These are phyloP conservation scores for Arizona elegans DNA, from an alignment of 2,113 vertebrate species.

Conservation along the genomic window DNA sequence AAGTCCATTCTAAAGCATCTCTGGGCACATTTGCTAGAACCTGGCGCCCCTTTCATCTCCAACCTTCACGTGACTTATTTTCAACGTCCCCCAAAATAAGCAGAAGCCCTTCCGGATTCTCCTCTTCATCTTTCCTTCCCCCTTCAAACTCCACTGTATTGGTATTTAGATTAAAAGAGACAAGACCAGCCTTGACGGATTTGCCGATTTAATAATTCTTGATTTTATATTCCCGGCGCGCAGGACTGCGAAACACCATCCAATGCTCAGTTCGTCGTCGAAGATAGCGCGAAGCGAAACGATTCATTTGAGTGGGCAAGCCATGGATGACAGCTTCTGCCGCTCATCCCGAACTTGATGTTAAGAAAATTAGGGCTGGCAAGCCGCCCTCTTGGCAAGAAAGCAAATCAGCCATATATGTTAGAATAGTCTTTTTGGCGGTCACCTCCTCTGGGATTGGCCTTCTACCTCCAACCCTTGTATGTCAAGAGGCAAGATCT, in stretches of 20 bases:
- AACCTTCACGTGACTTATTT: background rate
- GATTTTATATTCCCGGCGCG: background rate
- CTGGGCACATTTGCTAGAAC: too few species aligned
- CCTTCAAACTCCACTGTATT: background rate
- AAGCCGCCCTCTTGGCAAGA: background rate
- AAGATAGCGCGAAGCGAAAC: background rate
- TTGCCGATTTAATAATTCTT: background rate
- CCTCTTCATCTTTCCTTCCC: background rate
- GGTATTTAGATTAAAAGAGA: background rate
- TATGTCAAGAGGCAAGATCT: background rate
- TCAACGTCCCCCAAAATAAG: too few species aligned
- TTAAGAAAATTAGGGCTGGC: background rate
- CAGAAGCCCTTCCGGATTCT: too few species aligned
- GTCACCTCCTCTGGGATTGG: background rate
- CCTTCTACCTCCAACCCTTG: background rate
- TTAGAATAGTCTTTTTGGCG: background rate
- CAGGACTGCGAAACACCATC: background rate
- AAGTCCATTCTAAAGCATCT: background rate
- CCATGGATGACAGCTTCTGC: accelerated
- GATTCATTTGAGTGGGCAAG: background rate
- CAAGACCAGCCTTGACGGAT: background rate
- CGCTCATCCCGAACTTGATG: too few species aligned
- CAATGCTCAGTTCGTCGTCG: too few species aligned
- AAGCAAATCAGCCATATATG: background rate
- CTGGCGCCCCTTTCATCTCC: too few species aligned